Base-by-base conservation (phyloP, 2,888 invertebrate species). In the Strigamia crassipes region DNA sequence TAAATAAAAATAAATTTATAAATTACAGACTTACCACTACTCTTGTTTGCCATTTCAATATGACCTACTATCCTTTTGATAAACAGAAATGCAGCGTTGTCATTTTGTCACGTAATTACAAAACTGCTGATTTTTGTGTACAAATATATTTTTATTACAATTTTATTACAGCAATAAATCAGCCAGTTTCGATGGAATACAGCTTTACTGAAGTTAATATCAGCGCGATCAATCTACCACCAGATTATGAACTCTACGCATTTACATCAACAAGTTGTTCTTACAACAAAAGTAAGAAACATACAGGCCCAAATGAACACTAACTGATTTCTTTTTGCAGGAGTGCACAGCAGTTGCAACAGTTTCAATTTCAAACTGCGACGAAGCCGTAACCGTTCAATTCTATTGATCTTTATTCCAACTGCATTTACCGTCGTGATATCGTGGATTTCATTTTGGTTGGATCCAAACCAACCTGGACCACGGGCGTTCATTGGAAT, bases 361-460 rank as follows among this genome's bases (percentile, higher is more conserved):
- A 51, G n/a, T n/a, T 51, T 51, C 10, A 51, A 51, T n/a, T 51
- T 51, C n/a, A 13, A 51, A 51, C 13, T 51, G 2, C 13, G 10
- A 51, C 3, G 51, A n/a, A n/a, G 4, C 4, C 51, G 51, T 51
- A n/a, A 6, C 10, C 51, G 51, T 51, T 9, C 51, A 51, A n/a
- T 51, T 51, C 2, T 51, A 51, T n/a, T 9, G 15, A 6, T 23
- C 21, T n/a, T 56, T 34, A 13, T 81, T 41, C 41, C 21, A 66
- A 79, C 21, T 31, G 56, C 34, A 13, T 15, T 78, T 27, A 15
- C 79, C 38, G 61, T 80, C 79, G 38, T 73, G 12, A 79, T 51
- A 9, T 46, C 80, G 5, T 46, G 51, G 73, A 18, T 73, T 13
- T 8, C 4, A 73, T 73, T 73, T 73, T 73, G 73, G 73, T 27